Evolutionary conservation across 2,888 invertebrate species (phyloP).

Genomic region (Nephrocerus scutellatus): DNA sequence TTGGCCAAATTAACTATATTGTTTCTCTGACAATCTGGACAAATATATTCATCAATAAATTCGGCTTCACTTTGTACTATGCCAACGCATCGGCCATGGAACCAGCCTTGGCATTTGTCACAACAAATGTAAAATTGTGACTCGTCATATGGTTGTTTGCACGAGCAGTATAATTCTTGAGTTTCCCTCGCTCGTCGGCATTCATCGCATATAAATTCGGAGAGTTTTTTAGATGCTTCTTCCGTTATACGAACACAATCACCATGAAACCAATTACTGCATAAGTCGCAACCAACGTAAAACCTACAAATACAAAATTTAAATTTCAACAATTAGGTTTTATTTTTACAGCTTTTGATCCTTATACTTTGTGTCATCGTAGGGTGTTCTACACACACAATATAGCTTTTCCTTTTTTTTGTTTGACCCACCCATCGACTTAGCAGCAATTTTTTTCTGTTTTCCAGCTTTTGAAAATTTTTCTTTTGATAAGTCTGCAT

Average conservation of each 20-base stretch:
- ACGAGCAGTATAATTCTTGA: conserved; percentile 91
- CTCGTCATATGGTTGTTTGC: conserved; percentile 94
- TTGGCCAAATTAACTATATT: conserved; percentile 84
- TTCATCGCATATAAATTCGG: conserved; percentile 82
- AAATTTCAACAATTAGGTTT: neutral
- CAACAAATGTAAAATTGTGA: conserved; percentile 99
- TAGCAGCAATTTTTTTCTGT: too few relatives aligned
- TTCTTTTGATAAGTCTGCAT: too few relatives aligned
- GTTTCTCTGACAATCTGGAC: conserved; percentile 90
- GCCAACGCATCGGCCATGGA: conserved; percentile 95
- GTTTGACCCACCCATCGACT: conserved; percentile 15
- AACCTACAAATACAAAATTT: conserved; percentile 55
- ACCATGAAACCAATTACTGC: conserved; percentile 98
- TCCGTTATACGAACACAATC: conserved; percentile 92
- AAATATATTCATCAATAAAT: conserved; percentile 91
- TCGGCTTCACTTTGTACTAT: conserved; percentile 90
- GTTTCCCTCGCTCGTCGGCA: conserved; percentile 80
- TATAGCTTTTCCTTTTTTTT: conserved; percentile 73
- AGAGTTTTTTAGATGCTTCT: conserved; percentile 80
- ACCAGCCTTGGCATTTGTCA: conserved; percentile 98
- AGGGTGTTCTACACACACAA: conserved; percentile 88
- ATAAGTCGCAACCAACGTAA: conserved; percentile 95
- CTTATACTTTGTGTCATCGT: conserved; percentile 82
- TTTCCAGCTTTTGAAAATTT: conserved; percentile 6
- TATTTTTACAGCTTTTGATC: neutral